Base-by-base conservation (phyloP, 2,113 vertebrate genomes). In the Orthonyx spaldingii region DNA sequence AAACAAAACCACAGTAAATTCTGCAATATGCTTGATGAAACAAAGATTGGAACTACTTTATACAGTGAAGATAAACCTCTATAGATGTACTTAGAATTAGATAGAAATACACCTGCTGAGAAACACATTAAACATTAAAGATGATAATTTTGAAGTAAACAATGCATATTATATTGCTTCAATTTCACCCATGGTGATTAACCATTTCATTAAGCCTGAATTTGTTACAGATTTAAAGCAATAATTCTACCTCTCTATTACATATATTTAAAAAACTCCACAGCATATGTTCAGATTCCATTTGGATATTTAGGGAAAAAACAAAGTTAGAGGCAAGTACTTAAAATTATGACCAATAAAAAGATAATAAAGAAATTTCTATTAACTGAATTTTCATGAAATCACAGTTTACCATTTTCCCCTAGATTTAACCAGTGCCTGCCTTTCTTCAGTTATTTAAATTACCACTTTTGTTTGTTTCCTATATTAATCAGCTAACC, bases 171-270 rank as follows among this genome's bases (percentile, higher is more conserved):
- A 55, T 57, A 90, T 65, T 80, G 42, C 42, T 94, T 92, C 50
- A 42, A 15, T 63, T 95, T 83, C 13, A 60, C 30, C 23, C 50
- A 77, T 30, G 30, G 27, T 96, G 64, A 89, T 90, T 74, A 57
- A 81, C 13, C 30, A 78, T 81, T 93, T 94, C 86, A 94, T 86
- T 86, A 92, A 77, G 47, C 23, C 79, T 84, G 63, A 88, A 90
- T 59, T 79, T 53, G 10, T 72, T 85, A 89, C 69, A 88, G 66
- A 90, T 46, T 79, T 82, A 66, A 74, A 79, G 52, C 18, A 91
- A 10, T 55, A 89, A 79, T 52, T 77, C 66, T 69, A 83, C 16
- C 5, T 60, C 30, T 80, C 32, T 7, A 18, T 46, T 63, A 84
- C 15, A 93, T 30, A 16, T 18, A 77, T 52, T 64, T 56, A 23